These are phyloP conservation scores for Enteromius afrohamiltoni DNA, from an alignment of 2,797 vertebrate genomes.

Conservation along the genomic window DNA sequence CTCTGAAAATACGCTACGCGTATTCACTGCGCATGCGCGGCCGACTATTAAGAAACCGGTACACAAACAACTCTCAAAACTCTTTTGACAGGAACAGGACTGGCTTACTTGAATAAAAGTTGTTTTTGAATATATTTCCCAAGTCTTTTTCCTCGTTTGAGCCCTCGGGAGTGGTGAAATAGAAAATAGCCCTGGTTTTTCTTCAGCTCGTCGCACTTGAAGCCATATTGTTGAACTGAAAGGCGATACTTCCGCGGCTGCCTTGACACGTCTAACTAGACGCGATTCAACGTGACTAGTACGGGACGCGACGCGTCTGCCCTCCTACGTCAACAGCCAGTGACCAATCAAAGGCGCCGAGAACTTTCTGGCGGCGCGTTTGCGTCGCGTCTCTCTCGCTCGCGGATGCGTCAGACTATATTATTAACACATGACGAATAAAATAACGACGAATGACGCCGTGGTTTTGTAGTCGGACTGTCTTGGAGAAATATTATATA, in stretches of 20 bases:
- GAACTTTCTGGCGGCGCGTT: neutral
- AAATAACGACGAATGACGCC: neutral
- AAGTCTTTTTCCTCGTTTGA: neutral
- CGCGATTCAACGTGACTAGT: neutral
- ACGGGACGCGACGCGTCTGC: neutral
- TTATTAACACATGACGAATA: neutral
- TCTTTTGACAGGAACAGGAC: neutral
- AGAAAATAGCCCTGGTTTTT: constrained; percentile 48
- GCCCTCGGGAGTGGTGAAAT: neutral
- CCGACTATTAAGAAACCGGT: neutral
- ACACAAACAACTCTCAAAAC: constrained; percentile 30
- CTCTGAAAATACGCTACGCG: neutral
- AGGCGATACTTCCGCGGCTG: constrained; percentile 77
- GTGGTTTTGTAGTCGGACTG: neutral
- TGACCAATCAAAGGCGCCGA: constrained; percentile 16
- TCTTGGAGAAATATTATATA: neutral
- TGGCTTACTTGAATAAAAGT: constrained; percentile 16
- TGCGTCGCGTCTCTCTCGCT: neutral
- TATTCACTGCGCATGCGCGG: neutral
- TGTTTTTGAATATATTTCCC: constrained; percentile 2
- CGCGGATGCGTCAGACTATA: neutral
- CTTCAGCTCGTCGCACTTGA: constrained; percentile 78
- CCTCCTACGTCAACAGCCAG: neutral
- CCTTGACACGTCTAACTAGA: constrained; percentile 32
- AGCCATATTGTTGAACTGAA: constrained; percentile 83